These are phyloP conservation scores for Caenorhabditis briggsae DNA, from an alignment of 1,140 invertebrate genomes.

Conservation along the genomic window DNA sequence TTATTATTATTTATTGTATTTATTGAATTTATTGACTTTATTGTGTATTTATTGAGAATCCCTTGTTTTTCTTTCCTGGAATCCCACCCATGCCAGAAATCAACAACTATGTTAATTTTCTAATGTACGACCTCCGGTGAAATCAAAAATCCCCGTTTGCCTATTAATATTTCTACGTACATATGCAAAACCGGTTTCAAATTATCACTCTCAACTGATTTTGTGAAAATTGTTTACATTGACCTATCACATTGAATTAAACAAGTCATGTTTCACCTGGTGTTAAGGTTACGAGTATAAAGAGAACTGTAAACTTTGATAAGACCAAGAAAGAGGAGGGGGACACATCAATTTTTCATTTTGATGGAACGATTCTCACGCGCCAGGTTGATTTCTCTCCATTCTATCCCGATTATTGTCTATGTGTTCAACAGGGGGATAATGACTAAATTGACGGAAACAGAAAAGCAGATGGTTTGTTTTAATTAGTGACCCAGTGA, in stretches of 20 bases:
- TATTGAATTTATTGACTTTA: too few species aligned
- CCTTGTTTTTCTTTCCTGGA: too few species aligned
- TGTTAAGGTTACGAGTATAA: constrained; percentile 36
- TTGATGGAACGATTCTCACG: constrained; percentile 26
- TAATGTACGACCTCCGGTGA: background rate
- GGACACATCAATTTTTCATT: constrained; percentile 25
- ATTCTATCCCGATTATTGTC: background rate
- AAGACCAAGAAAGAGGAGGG: background rate
- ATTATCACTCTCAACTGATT: constrained; percentile 53
- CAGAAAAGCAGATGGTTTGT: constrained; percentile 9
- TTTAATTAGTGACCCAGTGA: constrained; percentile 28
- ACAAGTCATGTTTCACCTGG: constrained; percentile 47
- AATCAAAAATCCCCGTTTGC: background rate
- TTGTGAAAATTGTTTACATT: constrained; percentile 56
- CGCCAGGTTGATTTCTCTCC: background rate
- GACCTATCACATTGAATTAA: constrained; percentile 53
- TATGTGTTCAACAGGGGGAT: background rate
- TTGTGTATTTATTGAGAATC: too few species aligned
- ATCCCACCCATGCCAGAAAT: too few species aligned
- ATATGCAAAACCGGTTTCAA: constrained; percentile 32
- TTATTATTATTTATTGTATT: too few species aligned
- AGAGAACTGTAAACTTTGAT: constrained; percentile 50
- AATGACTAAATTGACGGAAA: background rate
- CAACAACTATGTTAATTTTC: background rate
- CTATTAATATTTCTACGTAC: constrained; percentile 22